Base-by-base conservation (phyloP, 2,113 vertebrate species). In the Oxyruncus cristatus region DNA sequence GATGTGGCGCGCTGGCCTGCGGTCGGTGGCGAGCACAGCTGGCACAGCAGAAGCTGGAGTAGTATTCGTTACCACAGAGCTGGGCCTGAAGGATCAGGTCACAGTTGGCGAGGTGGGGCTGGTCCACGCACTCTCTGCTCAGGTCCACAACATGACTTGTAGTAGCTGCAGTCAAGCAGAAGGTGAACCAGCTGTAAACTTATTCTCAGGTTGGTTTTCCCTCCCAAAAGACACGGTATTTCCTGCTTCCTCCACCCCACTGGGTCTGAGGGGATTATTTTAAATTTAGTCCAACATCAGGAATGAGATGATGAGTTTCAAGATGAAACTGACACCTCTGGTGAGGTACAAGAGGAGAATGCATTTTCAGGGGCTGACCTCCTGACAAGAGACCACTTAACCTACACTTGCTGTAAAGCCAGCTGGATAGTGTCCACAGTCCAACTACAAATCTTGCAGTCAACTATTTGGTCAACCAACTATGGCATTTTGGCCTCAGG, bases 11-110 rank as follows among this genome's bases (percentile, higher is more conserved):
- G 56, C 72, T 94, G 52, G 77, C 75, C 2, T 44, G 96, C 0
- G 85, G 80, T 11, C 49, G 96, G 27, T 98, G 94, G 23, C 95
- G 97, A 83, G 98, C 94, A 6, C 99, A 99, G 98, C 99, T 99
- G 85, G 99, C 98, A 0, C 99, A 99, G 98, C 99, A 99, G 98
- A 99, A 99, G 86, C 99, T 99, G 95, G 98, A 98, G 85, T 99
- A 99, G 89, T 99, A 99, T 5, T 98, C 97, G 8, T 99, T 99
- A 65, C 96, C 81, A 95, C 99, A 99, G 47, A 99, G 98, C 41
- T 98, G 98, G 75, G 99, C 99, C 91, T 98, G 98, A 56, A 99
- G 96, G 37, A 99, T 99, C 95, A 99, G 97, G 28, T 98, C 97
- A 55, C 99, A 99, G 97, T 99, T 99, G 93, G 99, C 99, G 2